These are phyloP conservation scores for Baryphthengus martii DNA, from an alignment of 2,113 vertebrate species.

Conservation along the genomic window DNA sequence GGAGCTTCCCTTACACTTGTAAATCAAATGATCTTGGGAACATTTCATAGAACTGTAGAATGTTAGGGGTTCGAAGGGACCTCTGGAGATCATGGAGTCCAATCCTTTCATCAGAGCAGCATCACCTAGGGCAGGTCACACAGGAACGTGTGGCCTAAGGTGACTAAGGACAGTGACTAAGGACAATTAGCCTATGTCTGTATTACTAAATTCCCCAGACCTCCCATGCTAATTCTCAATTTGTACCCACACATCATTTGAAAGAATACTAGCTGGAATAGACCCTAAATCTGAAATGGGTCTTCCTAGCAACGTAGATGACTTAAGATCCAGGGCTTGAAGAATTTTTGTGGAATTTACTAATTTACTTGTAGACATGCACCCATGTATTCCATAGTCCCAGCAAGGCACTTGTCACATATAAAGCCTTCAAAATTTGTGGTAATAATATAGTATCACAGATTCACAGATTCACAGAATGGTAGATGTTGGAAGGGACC, in stretches of 20 bases:
- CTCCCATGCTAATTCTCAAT: background rate
- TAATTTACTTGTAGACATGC: background rate
- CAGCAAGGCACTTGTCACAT: background rate
- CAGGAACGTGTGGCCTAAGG: too few species aligned
- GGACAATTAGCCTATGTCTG: background rate
- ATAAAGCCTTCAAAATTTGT: background rate
- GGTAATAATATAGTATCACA: too few species aligned
- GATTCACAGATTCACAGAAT: too few species aligned
- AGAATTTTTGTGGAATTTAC: background rate
- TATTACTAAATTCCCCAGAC: background rate
- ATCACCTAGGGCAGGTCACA: too few species aligned
- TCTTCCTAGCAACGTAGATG: background rate
- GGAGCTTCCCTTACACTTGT: background rate
- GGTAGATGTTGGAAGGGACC: too few species aligned
- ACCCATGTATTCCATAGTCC: background rate
- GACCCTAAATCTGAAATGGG: background rate
- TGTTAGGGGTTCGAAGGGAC: too few species aligned
- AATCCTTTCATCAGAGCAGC: too few species aligned
- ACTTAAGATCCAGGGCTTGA: background rate
- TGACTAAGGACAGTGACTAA: background rate
- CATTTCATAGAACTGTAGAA: too few species aligned
- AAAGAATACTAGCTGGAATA: background rate
- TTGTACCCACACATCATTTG: background rate
- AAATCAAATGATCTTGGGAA: background rate
- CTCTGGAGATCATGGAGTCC: too few species aligned